Conservation (phyloP, 2,113 vertebrate species). For the Hyperopisus bebe region DNA sequence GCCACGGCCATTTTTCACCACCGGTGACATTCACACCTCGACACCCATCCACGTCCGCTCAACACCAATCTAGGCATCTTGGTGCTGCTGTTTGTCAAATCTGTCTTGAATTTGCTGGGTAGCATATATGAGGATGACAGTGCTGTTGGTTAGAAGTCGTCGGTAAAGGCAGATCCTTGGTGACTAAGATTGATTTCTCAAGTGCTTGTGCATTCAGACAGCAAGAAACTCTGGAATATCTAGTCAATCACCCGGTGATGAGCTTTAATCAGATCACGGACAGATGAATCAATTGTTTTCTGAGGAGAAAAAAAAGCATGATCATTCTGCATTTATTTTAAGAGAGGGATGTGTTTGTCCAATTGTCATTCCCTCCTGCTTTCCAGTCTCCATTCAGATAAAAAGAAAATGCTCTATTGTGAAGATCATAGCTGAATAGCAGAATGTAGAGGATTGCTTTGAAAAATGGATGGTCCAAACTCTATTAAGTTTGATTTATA, state of each 20-base stretch:
- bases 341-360: conserved; percentile 41
- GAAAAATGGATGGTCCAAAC: conserved; percentile 42
- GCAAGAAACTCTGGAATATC: conserved; percentile 47
- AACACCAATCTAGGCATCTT: background rate
- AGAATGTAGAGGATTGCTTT: conserved; percentile 40
- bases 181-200: conserved; percentile 49
- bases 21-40: conserved; percentile 5
- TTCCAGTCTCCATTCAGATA: conserved; percentile 32
- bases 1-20: background rate
- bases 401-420: conserved; percentile 45
- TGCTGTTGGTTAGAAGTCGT: conserved; percentile 40
- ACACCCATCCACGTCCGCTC: background rate
- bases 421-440: conserved; percentile 50
- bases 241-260: conserved; percentile 60
- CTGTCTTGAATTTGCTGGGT: conserved; percentile 18
- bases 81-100: conserved; percentile 22
- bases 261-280: conserved; percentile 56
- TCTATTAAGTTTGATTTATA: conserved; percentile 47
- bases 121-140: conserved; percentile 18
- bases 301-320: conserved; percentile 36
- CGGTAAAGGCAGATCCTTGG: conserved; percentile 31
- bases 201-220: conserved; percentile 40
- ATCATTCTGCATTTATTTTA: conserved; percentile 35
- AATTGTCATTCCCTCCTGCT: conserved; percentile 42
- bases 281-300: conserved; percentile 60